Evolutionary conservation across 1,140 invertebrate genomes (phyloP).

Genomic region (Drosophila melanogaster): DNA sequence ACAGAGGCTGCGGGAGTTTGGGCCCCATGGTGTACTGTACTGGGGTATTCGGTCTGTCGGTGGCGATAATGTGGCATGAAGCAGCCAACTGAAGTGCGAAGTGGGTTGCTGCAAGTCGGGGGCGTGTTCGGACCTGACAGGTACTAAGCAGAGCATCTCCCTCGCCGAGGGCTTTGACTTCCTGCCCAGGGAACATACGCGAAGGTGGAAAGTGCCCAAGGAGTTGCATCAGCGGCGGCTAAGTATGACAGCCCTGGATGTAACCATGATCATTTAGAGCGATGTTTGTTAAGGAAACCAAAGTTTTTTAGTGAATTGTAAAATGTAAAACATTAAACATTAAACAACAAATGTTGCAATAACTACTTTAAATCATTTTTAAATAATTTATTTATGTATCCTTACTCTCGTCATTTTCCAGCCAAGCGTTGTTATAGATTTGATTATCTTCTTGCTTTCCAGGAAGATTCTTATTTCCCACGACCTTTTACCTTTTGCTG

Average conservation of each 20-base stretch:
- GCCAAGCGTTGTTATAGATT: background rate
- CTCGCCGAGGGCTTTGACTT: conserved; percentile 60
- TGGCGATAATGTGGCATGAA: conserved; percentile 67
- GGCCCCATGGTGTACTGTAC: background rate
- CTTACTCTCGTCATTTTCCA: background rate
- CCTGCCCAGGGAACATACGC: conserved; percentile 25
- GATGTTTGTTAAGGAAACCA: background rate
- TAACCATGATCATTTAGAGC: background rate
- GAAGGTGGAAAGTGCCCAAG: conserved; percentile 9
- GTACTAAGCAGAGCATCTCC: conserved; percentile 41
- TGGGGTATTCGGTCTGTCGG: conserved; percentile 38
- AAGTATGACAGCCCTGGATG: conserved; percentile 34
- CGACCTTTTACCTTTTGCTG: conserved; percentile 15
- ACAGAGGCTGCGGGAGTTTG: conserved; percentile 35
- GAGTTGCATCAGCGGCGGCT: conserved; percentile 51
- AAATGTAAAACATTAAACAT: too few species aligned
- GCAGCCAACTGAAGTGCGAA: conserved; percentile 69
- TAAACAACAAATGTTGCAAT: too few species aligned
- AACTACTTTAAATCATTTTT: too few species aligned
- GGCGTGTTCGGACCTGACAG: conserved; percentile 29
- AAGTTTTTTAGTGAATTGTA: too few species aligned
- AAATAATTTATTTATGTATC: background rate
- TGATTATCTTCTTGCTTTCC: background rate
- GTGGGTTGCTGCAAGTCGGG: conserved; percentile 56
- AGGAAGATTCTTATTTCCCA: conserved; percentile 6